phyloP scores from a whole-genome alignment of 2,113 vertebrate species.

The Setophaga petechia region DNA sequence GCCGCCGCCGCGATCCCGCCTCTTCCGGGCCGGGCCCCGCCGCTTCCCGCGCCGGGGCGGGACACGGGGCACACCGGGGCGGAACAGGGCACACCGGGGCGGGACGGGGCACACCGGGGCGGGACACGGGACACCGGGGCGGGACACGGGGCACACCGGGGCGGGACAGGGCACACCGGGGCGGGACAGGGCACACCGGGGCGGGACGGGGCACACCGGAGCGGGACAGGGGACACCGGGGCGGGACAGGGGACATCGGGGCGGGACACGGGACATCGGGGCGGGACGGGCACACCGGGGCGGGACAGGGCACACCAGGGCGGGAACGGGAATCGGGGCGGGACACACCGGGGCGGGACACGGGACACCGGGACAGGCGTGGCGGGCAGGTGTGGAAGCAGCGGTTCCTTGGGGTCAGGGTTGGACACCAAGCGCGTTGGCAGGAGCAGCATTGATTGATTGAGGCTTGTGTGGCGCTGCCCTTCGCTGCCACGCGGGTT shows the following conservation, averaged over 20 bases:
- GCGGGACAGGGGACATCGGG: background rate
- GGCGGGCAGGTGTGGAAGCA: rapidly evolving
- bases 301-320: background rate
- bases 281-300: background rate
- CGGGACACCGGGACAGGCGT: too few relatives aligned
- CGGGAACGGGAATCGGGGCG: too few relatives aligned
- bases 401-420: rapidly evolving
- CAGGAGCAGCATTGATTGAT: rapidly evolving
- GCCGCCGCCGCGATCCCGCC: background rate
- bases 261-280: background rate
- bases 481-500: background rate
- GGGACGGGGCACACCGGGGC: too few relatives aligned
- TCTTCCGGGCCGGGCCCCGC: background rate
- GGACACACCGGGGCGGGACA: background rate
- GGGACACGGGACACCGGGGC: too few relatives aligned
- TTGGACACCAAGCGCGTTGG: rapidly evolving
- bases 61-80: background rate
- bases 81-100: background rate
- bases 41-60: background rate
- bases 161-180: background rate
- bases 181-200: too few relatives aligned
- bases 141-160: background rate
- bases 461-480: background rate
- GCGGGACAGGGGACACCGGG: background rate
- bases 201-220: background rate